A percentile compares a stretch with the other conserved stretches of the same genome.
Conservation (phyloP, 2,888 invertebrate species). For the Cybosia mesomella region DNA sequence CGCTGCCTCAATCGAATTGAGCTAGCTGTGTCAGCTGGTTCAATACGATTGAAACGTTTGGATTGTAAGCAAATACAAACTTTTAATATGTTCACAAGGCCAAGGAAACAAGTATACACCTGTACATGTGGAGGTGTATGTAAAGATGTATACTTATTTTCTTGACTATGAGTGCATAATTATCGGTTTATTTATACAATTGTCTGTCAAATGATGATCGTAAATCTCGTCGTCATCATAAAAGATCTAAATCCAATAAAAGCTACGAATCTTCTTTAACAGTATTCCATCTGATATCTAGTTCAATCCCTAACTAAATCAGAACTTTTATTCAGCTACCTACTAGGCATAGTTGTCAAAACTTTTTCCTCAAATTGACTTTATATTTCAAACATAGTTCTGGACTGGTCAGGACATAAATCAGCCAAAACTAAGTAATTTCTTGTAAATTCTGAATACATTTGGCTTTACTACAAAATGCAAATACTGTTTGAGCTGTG, state of each 20-base stretch:
- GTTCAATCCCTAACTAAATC: constrained; percentile 35
- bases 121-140: too few species aligned
- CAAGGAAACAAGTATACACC: too few species aligned
- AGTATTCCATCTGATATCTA: constrained; percentile 12
- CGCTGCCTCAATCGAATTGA: too few species aligned
- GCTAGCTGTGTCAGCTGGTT: too few species aligned
- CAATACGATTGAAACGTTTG: neutral
- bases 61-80: neutral
- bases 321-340: constrained; percentile 33
- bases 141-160: too few species aligned
- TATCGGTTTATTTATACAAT: too few species aligned
- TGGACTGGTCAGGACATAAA: constrained; percentile 36
- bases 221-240: neutral
- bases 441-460: constrained; percentile 46
- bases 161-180: too few species aligned
- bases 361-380: constrained; percentile 40
- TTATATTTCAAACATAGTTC: constrained; percentile 37
- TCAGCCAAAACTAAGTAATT: constrained; percentile 48
- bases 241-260: neutral
- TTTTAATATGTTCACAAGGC: neutral
- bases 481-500: constrained; percentile 39
- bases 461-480: constrained; percentile 45
- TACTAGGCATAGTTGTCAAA: constrained; percentile 46
- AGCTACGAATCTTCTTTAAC: constrained; percentile 5
- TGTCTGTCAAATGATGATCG: neutral